phyloP scores from a whole-genome alignment of 1,140 invertebrate genomes.

The Antheraea mylitta region DNA sequence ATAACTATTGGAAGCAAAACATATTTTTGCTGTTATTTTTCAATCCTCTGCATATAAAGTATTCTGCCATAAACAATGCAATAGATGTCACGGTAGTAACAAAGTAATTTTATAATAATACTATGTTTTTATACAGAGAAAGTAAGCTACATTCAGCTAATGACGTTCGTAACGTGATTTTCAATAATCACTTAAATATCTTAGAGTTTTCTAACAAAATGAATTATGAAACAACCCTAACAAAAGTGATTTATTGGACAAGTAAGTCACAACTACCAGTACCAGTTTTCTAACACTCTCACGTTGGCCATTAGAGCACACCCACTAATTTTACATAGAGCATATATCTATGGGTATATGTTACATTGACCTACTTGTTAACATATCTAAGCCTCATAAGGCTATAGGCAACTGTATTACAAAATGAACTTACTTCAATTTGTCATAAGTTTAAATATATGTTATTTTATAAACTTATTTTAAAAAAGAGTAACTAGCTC shows the following conservation, averaged over 20 bases:
- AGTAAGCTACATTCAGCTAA: no score
- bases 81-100: no score
- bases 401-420: not conserved
- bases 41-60: no score
- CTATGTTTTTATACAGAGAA: no score
- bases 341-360: slow-evolving; percentile 49
- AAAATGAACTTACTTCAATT: not conserved
- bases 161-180: no score
- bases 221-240: not conserved
- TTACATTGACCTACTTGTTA: slow-evolving; percentile 40
- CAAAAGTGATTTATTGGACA: not conserved
- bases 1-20: no score
- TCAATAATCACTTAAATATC: no score
- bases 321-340: slow-evolving; percentile 65
- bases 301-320: slow-evolving; percentile 65
- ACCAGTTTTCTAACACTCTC: slow-evolving; percentile 39
- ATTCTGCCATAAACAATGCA: no score
- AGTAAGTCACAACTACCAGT: slow-evolving; percentile 6
- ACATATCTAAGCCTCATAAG: not conserved
- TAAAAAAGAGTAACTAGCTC: slow-evolving; percentile 25
- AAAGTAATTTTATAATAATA: no score
- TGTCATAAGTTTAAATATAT: not conserved
- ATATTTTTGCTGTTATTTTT: no score
- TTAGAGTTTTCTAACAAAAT: not conserved
- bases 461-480: slow-evolving; percentile 18